phyloP scores from a whole-genome alignment of 30 jellyfish, hydroid and myxozoan genomes.

The Cassiopea andromeda region DNA sequence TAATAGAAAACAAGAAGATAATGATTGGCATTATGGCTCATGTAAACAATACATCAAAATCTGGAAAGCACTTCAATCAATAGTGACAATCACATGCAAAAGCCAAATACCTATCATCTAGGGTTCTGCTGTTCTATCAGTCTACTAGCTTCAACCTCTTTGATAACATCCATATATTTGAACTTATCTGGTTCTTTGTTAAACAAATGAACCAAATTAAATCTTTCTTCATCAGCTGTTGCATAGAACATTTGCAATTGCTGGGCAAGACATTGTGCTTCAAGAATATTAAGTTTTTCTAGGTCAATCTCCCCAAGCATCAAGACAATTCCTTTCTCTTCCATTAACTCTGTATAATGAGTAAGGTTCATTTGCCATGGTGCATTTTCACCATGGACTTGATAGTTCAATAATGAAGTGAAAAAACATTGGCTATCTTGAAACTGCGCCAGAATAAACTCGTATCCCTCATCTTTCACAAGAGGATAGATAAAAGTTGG shows the following conservation, averaged over 20 bases:
- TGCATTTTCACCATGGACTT: constrained; percentile 93
- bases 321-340: constrained; percentile 79
- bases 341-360: constrained; percentile 84
- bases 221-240: constrained; percentile 78
- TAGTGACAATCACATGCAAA: not conserved
- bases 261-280: constrained; percentile 97
- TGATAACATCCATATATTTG: constrained; percentile 82
- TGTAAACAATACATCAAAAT: too few relatives aligned
- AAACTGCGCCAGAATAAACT: constrained; percentile 87
- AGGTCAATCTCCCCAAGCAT: constrained; percentile 86
- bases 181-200: constrained; percentile 80
- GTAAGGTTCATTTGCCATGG: constrained; percentile 92
- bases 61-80: too few relatives aligned
- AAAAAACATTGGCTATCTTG: constrained; percentile 70
- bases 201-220: constrained; percentile 72
- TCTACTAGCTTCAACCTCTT: constrained; percentile 89
- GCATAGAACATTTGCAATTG: constrained; percentile 86
- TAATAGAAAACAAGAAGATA: too few relatives aligned
- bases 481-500: constrained; percentile 87
- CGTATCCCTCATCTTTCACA: constrained; percentile 83
- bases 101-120: not conserved
- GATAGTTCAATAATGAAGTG: constrained; percentile 83
- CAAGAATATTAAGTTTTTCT: constrained; percentile 61
- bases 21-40: too few relatives aligned
- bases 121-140: constrained; percentile 45